Percentiles rank a stretch among this genome's conserved stretches.
Evolutionary conservation across 2,888 invertebrate genomes (phyloP).

Genomic region (Strigamia crassipes): DNA sequence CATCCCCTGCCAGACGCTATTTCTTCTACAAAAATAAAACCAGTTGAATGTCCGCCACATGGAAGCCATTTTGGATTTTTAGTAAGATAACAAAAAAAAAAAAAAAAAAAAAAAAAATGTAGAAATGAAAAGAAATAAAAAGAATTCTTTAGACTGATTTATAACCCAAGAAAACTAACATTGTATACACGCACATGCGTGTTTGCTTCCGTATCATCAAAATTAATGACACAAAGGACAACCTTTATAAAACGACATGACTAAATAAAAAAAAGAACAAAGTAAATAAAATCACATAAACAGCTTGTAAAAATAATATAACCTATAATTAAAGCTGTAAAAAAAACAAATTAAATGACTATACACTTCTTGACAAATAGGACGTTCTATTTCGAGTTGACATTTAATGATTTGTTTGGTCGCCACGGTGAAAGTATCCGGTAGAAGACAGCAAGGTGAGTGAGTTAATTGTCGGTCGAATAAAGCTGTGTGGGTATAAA

Average conservation of each 20-base stretch:
- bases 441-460: background rate
- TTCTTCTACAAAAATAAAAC: background rate
- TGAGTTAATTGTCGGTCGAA: background rate
- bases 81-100: background rate
- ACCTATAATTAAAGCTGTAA: background rate
- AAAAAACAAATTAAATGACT: background rate
- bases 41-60: background rate
- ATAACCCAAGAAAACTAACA: background rate
- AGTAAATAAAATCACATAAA: background rate
- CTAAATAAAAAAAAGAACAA: background rate
- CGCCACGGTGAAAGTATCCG: background rate
- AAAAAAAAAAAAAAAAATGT: too few species aligned
- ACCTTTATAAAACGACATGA: background rate
- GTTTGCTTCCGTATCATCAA: background rate
- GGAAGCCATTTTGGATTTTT: background rate
- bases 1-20: background rate
- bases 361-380: background rate
- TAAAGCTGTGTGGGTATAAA: background rate
- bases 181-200: conserved; percentile 5
- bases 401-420: background rate
- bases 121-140: background rate
- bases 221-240: conserved; percentile 2
- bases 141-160: background rate
- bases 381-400: background rate
- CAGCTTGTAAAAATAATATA: background rate